Evolutionary conservation across 2,797 vertebrate species (phyloP), one percentile per base, ranked within the genome.

Genomic region (Aselliscus stoliczkanus): DNA sequence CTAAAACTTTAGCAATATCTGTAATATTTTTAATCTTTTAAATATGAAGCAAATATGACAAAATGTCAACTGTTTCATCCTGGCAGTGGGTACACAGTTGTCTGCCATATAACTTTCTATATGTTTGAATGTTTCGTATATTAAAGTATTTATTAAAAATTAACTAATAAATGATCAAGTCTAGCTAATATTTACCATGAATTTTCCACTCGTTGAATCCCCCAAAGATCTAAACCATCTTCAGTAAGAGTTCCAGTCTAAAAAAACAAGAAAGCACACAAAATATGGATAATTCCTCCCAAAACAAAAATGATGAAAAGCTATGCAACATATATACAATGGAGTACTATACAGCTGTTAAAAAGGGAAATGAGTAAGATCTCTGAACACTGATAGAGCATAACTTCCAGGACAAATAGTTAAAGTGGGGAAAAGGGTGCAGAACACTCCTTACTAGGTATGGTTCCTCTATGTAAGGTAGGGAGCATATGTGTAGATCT

Each of bases 161-260:
- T 42, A 84, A 88, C 47, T 65, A 67, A 76, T 47, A 67, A 95
- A 60, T 39, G 31, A 83, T 60, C 65, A 90, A 89, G 62, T 70
- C n/a, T 44, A 95, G 47, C 52, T 89, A 85, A 73, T 73, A 87
- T 97, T 98, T 98, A 99, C 99, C 99, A 81, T 97, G 98, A 98
- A 90, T 98, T 99, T 97, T 99, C 99, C 76, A 98, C 99, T 97
- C 99, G 99, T 21, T 99, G 99, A 96, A 99, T 99, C 75, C 99
- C 99, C 99, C 99, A 99, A 39, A 99, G 98, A 97, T 99, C 99
- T 97, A 99, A 98, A 84, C 99, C 99, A 96, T 99, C 99, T 98
- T 99, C 99, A 54, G 99, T 99, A 77, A 99, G 99, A 13, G 99
- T 99, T 96, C 99, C 99, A 86, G 99, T 99, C 99, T 99, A 93